These are phyloP conservation scores for Hyppa rectilinea DNA, from an alignment of 2,888 invertebrate species.

Conservation along the genomic window DNA sequence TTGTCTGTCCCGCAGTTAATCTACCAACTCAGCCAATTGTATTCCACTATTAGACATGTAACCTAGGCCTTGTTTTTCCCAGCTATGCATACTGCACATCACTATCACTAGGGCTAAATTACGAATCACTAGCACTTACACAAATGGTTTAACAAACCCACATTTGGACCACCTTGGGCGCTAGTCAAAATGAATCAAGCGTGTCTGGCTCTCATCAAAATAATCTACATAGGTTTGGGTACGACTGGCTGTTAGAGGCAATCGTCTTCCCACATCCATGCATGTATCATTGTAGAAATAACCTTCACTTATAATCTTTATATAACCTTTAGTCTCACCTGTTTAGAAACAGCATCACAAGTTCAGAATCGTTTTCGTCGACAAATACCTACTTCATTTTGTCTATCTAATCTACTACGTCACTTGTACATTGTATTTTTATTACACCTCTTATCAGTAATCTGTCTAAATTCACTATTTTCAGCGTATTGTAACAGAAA, in stretches of 20 bases:
- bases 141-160: neutral
- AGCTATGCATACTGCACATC: no score
- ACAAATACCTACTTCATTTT: conserved; percentile 21
- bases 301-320: conserved; percentile 14
- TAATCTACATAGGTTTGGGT: neutral
- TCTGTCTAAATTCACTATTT: conserved; percentile 21
- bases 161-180: conserved; percentile 12
- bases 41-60: no score
- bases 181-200: conserved; percentile 2
- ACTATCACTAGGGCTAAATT: no score
- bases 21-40: no score
- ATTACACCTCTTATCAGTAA: conserved; percentile 10
- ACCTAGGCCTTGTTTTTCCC: no score
- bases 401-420: conserved; percentile 39
- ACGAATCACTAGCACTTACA: neutral
- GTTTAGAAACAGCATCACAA: conserved; percentile 9
- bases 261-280: neutral
- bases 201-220: conserved; percentile 24
- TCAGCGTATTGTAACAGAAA: neutral
- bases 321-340: no score
- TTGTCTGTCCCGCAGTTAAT: no score
- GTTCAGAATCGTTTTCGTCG: neutral
- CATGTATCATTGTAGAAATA: neutral
- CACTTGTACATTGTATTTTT: conserved; percentile 30
- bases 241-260: neutral